Evolutionary conservation across 2,797 vertebrate species (phyloP).

Genomic region (Chiroxiphia lanceolata): DNA sequence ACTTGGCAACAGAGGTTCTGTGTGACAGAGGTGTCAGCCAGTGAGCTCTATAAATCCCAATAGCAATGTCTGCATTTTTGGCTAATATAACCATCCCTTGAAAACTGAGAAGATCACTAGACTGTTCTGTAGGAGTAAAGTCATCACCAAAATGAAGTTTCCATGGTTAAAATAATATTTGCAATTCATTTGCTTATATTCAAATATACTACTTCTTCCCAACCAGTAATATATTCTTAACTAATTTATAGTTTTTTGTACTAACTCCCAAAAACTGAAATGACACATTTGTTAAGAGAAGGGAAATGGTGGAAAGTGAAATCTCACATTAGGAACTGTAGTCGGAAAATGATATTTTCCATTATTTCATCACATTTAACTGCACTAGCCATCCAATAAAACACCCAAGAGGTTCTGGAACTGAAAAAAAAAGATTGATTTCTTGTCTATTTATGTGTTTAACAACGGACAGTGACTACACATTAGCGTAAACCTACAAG

Average conservation of each 20-base stretch:
- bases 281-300: not conserved
- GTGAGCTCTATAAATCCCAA: not conserved
- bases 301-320: not conserved
- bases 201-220: not conserved
- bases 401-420: not conserved
- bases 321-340: not conserved
- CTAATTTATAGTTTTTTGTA: not conserved
- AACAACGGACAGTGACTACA: not conserved
- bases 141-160: not conserved
- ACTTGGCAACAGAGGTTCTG: not conserved
- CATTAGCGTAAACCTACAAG: not conserved
- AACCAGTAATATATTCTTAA: not conserved
- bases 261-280: not conserved
- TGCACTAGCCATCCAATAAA: not conserved
- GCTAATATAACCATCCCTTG: not conserved
- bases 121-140: not conserved
- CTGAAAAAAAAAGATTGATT: not conserved
- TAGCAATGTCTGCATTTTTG: not conserved
- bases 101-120: not conserved
- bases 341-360: not conserved
- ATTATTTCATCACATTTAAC: not conserved
- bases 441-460: not conserved
- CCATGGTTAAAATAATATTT: constrained; percentile 20
- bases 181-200: not conserved
- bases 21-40: not conserved